Evolutionary conservation across 2,113 vertebrate species (phyloP), one percentile per base, ranked within the genome.

Genomic region (Poeciliopsis occidentalis): DNA sequence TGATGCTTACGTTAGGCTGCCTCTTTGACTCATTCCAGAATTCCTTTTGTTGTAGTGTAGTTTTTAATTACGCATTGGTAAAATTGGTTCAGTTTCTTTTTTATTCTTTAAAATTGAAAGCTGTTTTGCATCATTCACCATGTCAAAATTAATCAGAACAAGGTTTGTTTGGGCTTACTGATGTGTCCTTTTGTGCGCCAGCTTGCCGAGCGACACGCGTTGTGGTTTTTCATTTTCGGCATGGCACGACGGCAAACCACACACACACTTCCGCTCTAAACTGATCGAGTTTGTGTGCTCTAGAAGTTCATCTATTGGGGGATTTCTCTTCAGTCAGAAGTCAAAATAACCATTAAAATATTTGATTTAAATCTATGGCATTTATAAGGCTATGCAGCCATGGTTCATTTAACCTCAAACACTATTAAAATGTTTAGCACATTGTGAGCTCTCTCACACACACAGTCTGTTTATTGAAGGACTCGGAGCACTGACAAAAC

Each of bases 201-300:
- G 22, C 31, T 31, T 68, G 74, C 64, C 76, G 64, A 83, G 73
- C 79, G 83, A 82, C 90, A 90, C 71, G 34, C 54, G 64, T 70
- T 69, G 83, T 1, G 79, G 84, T 88, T 88, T 91, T 34, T 67
- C 60, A 44, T 19, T 83, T 75, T 87, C 57, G 19, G 57, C 78
- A 54, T 11, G 60, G 10, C 34, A 54, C 75, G 37, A 69, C 24
- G 8, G 12, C 61, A 81, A 83, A 90, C 85, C 88, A 60, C 88
- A 57, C 73, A 57, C 73, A 19, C 44, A 30, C 76, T 76, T 87
- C 85, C 84, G 81, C 62, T 80, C 3, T 0, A 4, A 67, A 73
- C 63, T 29, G n/a, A 0, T 0, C 4, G 60, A 24, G 37, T 34
- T 30, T 60, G 12, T 32, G 66, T 65, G 22, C 22, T 67, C 11